Conservation (phyloP, 2,113 vertebrate species). For the Myrmecophaga tridactyla region DNA sequence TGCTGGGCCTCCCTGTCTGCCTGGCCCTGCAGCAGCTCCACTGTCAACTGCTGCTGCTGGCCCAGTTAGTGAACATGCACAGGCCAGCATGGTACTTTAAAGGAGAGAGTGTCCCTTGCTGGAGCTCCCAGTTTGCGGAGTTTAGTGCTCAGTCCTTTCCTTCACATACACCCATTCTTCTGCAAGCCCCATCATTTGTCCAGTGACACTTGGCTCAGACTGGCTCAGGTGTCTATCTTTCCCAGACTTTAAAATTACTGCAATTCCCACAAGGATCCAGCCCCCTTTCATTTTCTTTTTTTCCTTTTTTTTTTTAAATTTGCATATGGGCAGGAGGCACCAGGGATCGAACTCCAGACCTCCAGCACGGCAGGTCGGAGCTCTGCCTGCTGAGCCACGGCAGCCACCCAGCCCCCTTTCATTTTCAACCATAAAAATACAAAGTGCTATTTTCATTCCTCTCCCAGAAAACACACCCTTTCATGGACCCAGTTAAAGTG, state of each 20-base stretch:
- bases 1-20: neutral
- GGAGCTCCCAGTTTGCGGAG: neutral
- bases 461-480: conserved; percentile 20
- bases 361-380: too few species aligned
- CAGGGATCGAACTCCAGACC: too few species aligned
- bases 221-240: neutral
- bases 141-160: neutral
- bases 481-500: neutral
- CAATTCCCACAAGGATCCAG: neutral
- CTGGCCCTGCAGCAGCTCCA: neutral
- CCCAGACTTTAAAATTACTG: neutral
- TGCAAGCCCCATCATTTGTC: neutral
- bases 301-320: too few species aligned
- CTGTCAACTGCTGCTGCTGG: neutral
- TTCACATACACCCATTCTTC: neutral
- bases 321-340: too few species aligned
- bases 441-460: neutral
- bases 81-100: neutral
- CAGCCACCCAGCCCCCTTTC: neutral
- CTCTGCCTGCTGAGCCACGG: too few species aligned
- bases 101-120: neutral
- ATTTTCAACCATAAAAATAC: conserved; percentile 20
- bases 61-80: neutral
- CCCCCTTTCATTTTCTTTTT: neutral
- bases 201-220: neutral